phyloP scores from a whole-genome alignment of 2,888 invertebrate genomes.

The Morpho helenor region DNA sequence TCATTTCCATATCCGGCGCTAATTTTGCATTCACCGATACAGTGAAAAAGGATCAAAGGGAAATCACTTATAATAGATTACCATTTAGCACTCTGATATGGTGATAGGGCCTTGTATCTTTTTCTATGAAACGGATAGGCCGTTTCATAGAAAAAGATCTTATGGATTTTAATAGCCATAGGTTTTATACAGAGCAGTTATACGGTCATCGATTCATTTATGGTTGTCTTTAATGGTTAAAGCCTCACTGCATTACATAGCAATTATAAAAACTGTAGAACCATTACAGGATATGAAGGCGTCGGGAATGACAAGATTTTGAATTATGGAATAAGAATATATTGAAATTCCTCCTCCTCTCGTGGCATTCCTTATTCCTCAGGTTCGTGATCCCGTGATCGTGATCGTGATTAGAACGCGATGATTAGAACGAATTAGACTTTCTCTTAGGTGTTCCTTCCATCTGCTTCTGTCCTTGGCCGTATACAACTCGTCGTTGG shows the following conservation, averaged over 20 bases:
- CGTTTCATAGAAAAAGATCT: background rate
- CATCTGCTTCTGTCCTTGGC: too few relatives aligned
- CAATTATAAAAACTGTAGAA: constrained; percentile 1
- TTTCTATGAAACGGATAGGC: constrained; percentile 7
- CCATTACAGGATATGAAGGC: background rate
- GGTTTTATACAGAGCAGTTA: constrained; percentile 6
- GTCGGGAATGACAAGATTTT: background rate
- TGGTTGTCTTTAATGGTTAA: constrained; percentile 10
- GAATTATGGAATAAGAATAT: background rate
- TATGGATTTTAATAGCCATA: constrained; percentile 10
- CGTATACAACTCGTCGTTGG: too few relatives aligned
- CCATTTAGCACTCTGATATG: constrained; percentile 11
- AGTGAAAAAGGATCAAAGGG: constrained; percentile 8
- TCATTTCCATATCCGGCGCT: constrained; percentile 21
- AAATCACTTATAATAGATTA: constrained; percentile 10
- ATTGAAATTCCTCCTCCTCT: too few relatives aligned
- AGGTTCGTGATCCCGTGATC: too few relatives aligned
- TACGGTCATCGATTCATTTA: constrained; percentile 9
- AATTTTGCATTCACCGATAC: constrained; percentile 15
- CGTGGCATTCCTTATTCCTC: too few relatives aligned
- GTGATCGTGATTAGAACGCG: too few relatives aligned
- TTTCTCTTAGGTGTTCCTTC: too few relatives aligned
- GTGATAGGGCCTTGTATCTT: constrained; percentile 8
- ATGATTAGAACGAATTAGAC: too few relatives aligned
- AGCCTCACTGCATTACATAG: constrained; percentile 2